Base-by-base conservation (phyloP, 2,888 invertebrate genomes). In the Drosophila robusta region DNA sequence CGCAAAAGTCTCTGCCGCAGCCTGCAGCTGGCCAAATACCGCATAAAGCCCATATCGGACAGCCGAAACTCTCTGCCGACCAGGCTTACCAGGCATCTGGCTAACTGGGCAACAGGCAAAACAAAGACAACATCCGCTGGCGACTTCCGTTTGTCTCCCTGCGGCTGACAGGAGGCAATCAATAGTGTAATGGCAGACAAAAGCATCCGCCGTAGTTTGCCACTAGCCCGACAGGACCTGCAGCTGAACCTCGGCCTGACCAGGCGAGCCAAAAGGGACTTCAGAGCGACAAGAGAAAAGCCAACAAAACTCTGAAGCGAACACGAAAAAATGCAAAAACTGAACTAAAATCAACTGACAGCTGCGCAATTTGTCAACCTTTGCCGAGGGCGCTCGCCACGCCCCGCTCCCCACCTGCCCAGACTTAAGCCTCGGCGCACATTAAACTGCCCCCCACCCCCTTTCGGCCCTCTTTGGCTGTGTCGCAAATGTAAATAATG, bases 171-270 rank as follows among this genome's bases (percentile, higher is more conserved):
- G 89, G 88, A 89, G 88, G 87, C 78, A 88, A 88, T 89, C 89
- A 89, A 89, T 89, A 89, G 89, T 87, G 82, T 87, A 82, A 87
- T 76, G 75, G 80, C 80, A 77, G 87, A 89, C 89, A 88, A 80
- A 76, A 69, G 85, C 82, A 87, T 79, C 82, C 78, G 62, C 62
- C 52, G 57, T 64, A 69, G 66, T 70, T 75, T 75, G 68, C 49
- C 68, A 42, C 50, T 56, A 52, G 61, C 32, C 61, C 38, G 57
- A 50, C 74, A 68, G 54, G 38, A 55, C 39, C 44, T 66, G 36
- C 34, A 65, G 3, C 22, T 26, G 22, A 39, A 62, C 29, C 22
- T 47, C 24, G 7, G 18, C 14, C 12, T 5, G 5, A 14, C 6
- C 32, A 41, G 8, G 24, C 12, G 32, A 6, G 18, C 14, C 44